phyloP scores from a whole-genome alignment of 2,888 invertebrate genomes.

The Hirtodrosophila cameraria region DNA sequence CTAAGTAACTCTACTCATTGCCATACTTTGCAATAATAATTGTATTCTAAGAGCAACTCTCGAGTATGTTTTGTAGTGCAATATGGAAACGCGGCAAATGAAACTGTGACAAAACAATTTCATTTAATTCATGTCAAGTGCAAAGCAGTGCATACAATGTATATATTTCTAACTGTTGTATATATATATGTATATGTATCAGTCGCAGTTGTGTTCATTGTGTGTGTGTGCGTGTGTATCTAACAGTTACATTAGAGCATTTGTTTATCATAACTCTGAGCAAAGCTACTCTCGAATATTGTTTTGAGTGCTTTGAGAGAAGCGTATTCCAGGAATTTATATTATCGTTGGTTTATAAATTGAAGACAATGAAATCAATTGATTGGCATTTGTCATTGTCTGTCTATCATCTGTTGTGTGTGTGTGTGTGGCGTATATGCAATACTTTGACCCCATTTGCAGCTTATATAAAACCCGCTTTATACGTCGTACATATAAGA shows the following conservation, averaged over 20 bases:
- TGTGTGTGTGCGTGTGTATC: constrained; percentile 48
- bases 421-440: constrained; percentile 36
- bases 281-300: constrained; percentile 17
- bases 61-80: constrained; percentile 16
- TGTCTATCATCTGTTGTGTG: constrained; percentile 12
- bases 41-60: constrained; percentile 4
- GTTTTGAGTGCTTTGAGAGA: constrained; percentile 7
- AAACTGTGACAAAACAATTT: constrained; percentile 72
- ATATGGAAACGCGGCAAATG: constrained; percentile 16
- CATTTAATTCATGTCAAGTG: constrained; percentile 76
- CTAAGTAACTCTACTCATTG: no score
- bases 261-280: constrained; percentile 43
- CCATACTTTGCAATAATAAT: background rate
- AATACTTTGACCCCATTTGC: constrained; percentile 73
- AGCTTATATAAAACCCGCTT: constrained; percentile 46
- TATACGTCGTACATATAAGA: constrained; percentile 36
- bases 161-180: constrained; percentile 25
- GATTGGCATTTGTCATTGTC: constrained; percentile 68
- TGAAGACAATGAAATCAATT: constrained; percentile 80
- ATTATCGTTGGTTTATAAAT: constrained; percentile 77
- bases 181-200: constrained; percentile 38
- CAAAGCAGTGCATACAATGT: constrained; percentile 44
- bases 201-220: background rate
- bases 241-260: constrained; percentile 41
- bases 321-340: constrained; percentile 62